Evolutionary conservation across 2,113 vertebrate genomes (phyloP).

Genomic region (Toxotes jaculatrix): DNA sequence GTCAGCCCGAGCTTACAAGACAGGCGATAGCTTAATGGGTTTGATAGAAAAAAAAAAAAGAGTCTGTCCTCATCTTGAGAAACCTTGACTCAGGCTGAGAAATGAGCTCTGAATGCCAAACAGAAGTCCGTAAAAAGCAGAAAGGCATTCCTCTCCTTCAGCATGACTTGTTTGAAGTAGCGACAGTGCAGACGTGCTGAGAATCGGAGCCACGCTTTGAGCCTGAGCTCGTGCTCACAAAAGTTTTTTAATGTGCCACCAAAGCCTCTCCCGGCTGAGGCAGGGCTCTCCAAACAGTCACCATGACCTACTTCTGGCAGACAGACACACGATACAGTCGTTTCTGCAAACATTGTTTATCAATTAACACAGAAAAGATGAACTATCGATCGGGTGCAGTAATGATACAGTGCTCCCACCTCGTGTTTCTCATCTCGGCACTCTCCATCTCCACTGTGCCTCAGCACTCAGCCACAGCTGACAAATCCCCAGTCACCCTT

Average conservation of each 20-base stretch:
- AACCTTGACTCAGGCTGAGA: constrained; percentile 55
- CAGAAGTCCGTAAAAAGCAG: constrained; percentile 63
- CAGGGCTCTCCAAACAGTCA: constrained; percentile 19
- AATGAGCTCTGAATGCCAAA: constrained; percentile 69
- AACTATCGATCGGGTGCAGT: constrained; percentile 1
- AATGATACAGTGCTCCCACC: background rate
- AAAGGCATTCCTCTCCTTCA: constrained; percentile 60
- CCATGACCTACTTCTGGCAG: constrained; percentile 52
- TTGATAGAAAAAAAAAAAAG: constrained; percentile 40
- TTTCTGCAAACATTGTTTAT: constrained; percentile 26
- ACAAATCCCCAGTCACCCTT: constrained; percentile 22
- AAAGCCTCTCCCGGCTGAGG: background rate
- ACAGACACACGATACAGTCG: background rate
- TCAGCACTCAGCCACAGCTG: constrained; percentile 9
- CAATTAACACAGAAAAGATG: constrained; percentile 36
- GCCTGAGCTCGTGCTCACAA: constrained; percentile 21
- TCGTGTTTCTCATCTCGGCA: constrained; percentile 11
- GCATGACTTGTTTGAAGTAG: constrained; percentile 55
- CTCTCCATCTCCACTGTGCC: constrained; percentile 1
- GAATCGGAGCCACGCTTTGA: constrained; percentile 45
- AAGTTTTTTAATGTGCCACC: constrained; percentile 56
- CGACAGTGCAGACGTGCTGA: constrained; percentile 57
- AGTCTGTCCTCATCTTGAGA: constrained; percentile 55
- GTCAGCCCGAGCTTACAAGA: constrained; percentile 44
- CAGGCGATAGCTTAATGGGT: constrained; percentile 69